Percentiles rank a stretch among this genome's conserved stretches.
phyloP scores from a whole-genome alignment of 2,888 invertebrate species.

The Lasioglossum zephyrum region DNA sequence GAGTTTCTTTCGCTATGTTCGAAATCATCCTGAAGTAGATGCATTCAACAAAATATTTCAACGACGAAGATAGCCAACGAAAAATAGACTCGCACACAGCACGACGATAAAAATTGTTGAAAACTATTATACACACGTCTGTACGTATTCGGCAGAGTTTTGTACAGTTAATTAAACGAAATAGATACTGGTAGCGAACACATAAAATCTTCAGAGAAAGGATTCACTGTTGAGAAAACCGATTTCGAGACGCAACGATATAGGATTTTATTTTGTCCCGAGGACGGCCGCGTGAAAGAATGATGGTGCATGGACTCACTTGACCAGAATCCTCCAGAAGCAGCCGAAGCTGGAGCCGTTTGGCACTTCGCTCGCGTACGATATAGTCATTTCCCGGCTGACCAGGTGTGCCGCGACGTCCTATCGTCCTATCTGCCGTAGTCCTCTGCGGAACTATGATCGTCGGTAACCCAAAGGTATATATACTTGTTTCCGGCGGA shows the following conservation, averaged over 20 bases:
- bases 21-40: no score
- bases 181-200: no score
- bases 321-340: conserved; percentile 95
- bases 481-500: conserved; percentile 61
- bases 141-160: no score
- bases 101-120: background rate
- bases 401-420: conserved; percentile 55
- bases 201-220: no score
- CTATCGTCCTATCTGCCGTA: conserved; percentile 51
- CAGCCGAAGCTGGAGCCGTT: conserved; percentile 97
- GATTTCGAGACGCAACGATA: no score
- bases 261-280: background rate
- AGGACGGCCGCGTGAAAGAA: background rate
- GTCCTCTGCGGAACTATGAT: conserved; percentile 20
- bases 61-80: background rate
- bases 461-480: background rate
- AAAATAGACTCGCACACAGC: no score
- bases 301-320: conserved; percentile 87
- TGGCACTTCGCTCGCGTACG: conserved; percentile 95
- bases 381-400: conserved; percentile 90
- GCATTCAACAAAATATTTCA: no score
- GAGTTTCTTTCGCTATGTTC: background rate
- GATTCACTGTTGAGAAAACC: no score
- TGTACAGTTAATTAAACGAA: no score
- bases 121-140: background rate